Evolutionary conservation across 2,888 invertebrate species (phyloP).

Genomic region (Zele albiditarsus): DNA sequence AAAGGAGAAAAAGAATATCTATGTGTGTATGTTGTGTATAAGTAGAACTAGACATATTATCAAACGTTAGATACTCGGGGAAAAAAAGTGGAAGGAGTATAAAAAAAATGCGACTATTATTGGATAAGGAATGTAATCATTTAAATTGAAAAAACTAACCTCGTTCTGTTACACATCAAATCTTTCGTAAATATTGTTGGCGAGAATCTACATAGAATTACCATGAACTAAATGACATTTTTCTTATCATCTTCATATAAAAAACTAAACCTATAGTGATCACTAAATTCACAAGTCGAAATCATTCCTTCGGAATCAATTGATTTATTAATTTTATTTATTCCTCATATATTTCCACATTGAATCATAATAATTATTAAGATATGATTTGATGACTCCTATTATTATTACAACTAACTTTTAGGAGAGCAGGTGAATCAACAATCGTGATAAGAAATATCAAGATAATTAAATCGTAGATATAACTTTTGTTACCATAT

Average conservation of each 20-base stretch:
- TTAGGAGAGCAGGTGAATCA: not conserved
- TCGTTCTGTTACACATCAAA: not conserved
- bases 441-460: not conserved
- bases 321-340: not conserved
- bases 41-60: not conserved
- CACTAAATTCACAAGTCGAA: not conserved
- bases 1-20: not conserved
- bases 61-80: not conserved
- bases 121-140: not conserved
- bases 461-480: not conserved
- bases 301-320: not conserved
- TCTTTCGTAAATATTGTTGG: not conserved
- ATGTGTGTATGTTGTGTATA: not conserved
- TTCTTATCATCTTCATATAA: not conserved
- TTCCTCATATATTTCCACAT: not conserved
- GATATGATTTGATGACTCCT: not conserved
- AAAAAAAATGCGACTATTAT: not conserved
- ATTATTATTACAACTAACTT: not conserved
- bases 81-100: not conserved
- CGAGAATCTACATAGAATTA: not conserved
- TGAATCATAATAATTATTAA: not conserved
- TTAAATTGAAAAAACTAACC: not conserved
- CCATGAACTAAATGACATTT: conserved; percentile 3
- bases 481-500: not conserved
- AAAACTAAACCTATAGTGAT: not conserved